Conservation (phyloP, 2,797 vertebrate species). For the Syndactyla subalaris region DNA sequence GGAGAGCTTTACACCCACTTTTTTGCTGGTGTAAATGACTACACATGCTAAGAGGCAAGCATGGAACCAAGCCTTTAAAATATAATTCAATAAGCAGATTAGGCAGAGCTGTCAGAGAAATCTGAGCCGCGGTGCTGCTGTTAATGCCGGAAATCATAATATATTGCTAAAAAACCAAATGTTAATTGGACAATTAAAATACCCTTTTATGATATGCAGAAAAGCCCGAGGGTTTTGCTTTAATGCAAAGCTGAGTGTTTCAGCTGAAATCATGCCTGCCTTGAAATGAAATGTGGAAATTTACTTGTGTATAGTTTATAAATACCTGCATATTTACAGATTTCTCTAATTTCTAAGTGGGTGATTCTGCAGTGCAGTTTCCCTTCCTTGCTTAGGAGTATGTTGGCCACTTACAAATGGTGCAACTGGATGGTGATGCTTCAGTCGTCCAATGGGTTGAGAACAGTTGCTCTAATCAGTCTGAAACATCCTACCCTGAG, state of each 20-base stretch:
- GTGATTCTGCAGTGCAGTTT: not conserved
- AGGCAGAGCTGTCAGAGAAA: conserved; percentile 28
- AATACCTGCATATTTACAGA: not conserved
- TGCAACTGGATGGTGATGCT: not conserved
- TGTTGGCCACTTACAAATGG: not conserved
- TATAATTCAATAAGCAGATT: conserved; percentile 24
- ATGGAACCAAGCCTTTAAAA: not conserved
- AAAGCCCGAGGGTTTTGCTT: conserved; percentile 9
- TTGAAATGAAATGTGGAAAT: not conserved
- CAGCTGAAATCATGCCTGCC: not conserved
- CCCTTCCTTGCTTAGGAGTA: not conserved
- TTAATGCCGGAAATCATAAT: conserved; percentile 23
- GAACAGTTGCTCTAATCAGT: not conserved
- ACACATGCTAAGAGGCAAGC: not conserved
- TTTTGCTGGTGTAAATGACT: not conserved
- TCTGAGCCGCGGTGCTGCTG: not conserved
- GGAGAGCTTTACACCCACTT: not conserved
- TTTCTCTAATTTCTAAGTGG: not conserved
- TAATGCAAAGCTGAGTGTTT: not conserved
- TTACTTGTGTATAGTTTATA: not conserved
- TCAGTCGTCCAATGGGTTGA: not conserved
- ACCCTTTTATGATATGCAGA: not conserved
- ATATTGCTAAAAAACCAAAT: conserved; percentile 25
- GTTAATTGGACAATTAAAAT: conserved; percentile 59
- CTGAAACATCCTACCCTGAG: not conserved